Percentiles rank a stretch among this genome's conserved stretches.
Conservation (phyloP, 2,797 vertebrate genomes). For the Lemur catta region DNA sequence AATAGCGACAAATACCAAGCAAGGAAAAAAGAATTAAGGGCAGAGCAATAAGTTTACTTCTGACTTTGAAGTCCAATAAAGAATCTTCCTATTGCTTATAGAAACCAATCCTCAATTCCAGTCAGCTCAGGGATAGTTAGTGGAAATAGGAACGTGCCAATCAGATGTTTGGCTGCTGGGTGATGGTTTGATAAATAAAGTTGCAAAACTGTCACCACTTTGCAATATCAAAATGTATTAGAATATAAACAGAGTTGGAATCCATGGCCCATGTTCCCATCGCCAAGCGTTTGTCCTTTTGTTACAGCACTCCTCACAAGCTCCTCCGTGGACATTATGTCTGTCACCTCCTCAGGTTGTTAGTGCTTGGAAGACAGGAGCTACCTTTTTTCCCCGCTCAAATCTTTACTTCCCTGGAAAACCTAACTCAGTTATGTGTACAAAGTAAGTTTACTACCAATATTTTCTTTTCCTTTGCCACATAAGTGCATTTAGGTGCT, state of each 20-base stretch:
- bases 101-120: not conserved
- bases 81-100: not conserved
- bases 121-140: not conserved
- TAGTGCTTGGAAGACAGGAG: not conserved
- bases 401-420: not conserved
- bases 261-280: not conserved
- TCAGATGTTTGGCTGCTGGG: not conserved
- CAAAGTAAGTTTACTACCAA: not conserved
- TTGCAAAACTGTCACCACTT: not conserved
- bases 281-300: not conserved
- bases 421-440: not conserved
- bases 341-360: not conserved
- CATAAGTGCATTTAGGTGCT: not conserved
- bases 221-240: not conserved
- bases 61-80: not conserved
- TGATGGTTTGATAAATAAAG: not conserved
- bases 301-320: not conserved
- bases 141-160: not conserved
- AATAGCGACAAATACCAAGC: not conserved
- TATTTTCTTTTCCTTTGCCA: not conserved
- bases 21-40: not conserved
- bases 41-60: not conserved
- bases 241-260: not conserved
- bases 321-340: not conserved
- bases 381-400: not conserved